phyloP scores from a whole-genome alignment of 2,888 invertebrate genomes.

The Osmoderma eremita region DNA sequence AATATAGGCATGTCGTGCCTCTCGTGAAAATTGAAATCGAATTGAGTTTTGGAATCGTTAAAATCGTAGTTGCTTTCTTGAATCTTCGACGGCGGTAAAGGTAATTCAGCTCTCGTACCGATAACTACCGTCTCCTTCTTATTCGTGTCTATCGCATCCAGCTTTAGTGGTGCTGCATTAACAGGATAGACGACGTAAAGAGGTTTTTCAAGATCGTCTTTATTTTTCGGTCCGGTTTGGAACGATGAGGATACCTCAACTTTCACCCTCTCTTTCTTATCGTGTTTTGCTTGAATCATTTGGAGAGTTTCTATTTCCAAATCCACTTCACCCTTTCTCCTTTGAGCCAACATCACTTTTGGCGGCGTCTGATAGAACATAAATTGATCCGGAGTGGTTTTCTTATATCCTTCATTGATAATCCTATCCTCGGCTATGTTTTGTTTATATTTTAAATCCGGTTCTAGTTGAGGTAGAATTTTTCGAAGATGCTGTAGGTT shows the following conservation, averaged over 20 bases:
- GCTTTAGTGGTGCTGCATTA: constrained; percentile 66
- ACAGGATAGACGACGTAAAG: constrained; percentile 71
- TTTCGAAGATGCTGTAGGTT: constrained; percentile 65
- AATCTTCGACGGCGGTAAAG: constrained; percentile 58
- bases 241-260: constrained; percentile 58
- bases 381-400: constrained; percentile 52
- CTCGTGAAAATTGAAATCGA: constrained; percentile 49
- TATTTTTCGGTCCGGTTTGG: constrained; percentile 52
- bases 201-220: constrained; percentile 59
- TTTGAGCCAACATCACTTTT: constrained; percentile 63
- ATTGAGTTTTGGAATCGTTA: constrained; percentile 63
- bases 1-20: constrained; percentile 62
- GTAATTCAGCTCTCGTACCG: constrained; percentile 67
- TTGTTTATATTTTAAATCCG: constrained; percentile 45
- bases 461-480: constrained; percentile 62
- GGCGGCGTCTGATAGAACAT: constrained; percentile 60
- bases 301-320: constrained; percentile 73
- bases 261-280: constrained; percentile 57
- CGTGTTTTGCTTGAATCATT: constrained; percentile 72
- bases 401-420: constrained; percentile 49
- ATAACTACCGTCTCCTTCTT: constrained; percentile 68
- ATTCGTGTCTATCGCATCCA: constrained; percentile 61
- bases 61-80: constrained; percentile 49
- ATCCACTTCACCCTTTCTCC: constrained; percentile 62
- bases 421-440: constrained; percentile 41